Evolutionary conservation across 2,113 vertebrate genomes (phyloP), one percentile per base, ranked within the genome.

Genomic region (Centropristis striata): DNA sequence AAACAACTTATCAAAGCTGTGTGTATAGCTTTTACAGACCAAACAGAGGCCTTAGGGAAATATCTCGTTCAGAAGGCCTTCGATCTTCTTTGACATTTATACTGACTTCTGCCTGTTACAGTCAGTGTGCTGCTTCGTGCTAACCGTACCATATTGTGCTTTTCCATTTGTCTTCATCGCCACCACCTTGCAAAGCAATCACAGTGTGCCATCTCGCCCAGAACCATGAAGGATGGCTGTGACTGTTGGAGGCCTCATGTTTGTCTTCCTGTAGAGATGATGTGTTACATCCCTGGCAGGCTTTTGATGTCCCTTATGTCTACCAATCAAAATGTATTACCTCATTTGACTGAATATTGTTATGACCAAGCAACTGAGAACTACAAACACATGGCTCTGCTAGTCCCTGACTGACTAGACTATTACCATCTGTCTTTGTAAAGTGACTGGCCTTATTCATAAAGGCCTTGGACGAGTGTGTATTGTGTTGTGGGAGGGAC

Each of bases 141-240:
- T 63, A 59, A 78, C 70, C 28, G 28, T 36, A 81, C 71, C 66
- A 69, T 68, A 50, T 55, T 67, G 58, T 55, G 28, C 27, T 63
- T 80, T 79, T 84, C 55, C 69, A 85, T 89, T 84, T 50, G 76
- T 92, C 83, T 91, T 86, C 82, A 87, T 91, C 13, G 8, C 71
- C 63, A 51, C 21, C 64, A 63, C 55, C 75, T 81, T 81, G 58
- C 67, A 15, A 78, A 41, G 78, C 77, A 79, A 51, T 78, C 71
- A 59, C 65, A 53, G 21, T 60, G 58, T 32, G 65, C 13, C 47
- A 44, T 68, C 20, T 77, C 36, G 1, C 61, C 66, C 53, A 68
- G 44, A 78, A 80, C 68, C 59, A 64, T 86, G 75, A 90, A 75
- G 50, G 69, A 90, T 78, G 68, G 39, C 80, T 32, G 53, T 44